phyloP scores from a whole-genome alignment of 2,113 vertebrate genomes.

The Peromyscus maniculatus region DNA sequence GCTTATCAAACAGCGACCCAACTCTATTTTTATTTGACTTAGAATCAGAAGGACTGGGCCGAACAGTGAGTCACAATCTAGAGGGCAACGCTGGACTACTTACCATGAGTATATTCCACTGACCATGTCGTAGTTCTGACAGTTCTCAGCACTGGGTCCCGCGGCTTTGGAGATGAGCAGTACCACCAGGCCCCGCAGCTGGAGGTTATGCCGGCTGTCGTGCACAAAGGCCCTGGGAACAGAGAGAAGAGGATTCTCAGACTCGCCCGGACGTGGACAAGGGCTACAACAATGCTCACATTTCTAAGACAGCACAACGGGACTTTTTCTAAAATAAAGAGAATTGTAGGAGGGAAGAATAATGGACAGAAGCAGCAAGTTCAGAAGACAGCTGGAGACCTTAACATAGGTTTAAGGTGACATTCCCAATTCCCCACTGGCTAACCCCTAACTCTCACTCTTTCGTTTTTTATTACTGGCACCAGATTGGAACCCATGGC shows the following conservation, averaged over 20 bases:
- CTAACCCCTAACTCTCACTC: not conserved
- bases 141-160: conserved; percentile 88
- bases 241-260: conserved; percentile 22
- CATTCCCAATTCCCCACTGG: not conserved
- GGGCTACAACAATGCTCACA: not conserved
- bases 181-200: conserved; percentile 95
- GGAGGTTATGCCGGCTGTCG: conserved; percentile 94
- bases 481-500: not conserved
- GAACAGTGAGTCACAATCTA: not conserved
- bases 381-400: not conserved
- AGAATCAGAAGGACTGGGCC: conserved; percentile 21
- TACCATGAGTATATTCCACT: conserved; percentile 98
- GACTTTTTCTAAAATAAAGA: not conserved
- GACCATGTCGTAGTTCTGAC: conserved; percentile 92
- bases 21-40: conserved; percentile 27
- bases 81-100: conserved; percentile 61
- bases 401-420: not conserved
- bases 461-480: not conserved
- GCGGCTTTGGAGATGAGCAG: conserved; percentile 97
- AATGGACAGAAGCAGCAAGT: not conserved
- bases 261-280: too few species aligned
- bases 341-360: not conserved
- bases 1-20: not conserved
- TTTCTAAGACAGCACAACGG: not conserved
- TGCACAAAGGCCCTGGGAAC: conserved; percentile 93